Evolutionary conservation across 2,113 vertebrate species (phyloP).

Genomic region (Propithecus coquereli): DNA sequence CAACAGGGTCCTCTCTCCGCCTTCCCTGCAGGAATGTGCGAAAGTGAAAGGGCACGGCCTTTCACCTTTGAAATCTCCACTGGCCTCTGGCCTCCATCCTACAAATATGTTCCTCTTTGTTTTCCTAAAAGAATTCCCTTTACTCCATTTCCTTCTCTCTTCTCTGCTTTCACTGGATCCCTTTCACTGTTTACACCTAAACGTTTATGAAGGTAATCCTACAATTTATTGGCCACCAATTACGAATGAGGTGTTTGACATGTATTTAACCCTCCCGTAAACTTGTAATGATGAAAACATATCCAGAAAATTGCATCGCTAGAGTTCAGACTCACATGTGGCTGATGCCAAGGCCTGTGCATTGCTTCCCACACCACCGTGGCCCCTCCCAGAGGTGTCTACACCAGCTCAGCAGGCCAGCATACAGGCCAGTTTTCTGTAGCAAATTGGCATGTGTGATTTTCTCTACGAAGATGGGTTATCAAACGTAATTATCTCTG

Average conservation of each 20-base stretch:
- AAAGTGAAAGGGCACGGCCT: neutral
- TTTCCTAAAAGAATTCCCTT: neutral
- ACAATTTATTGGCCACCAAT: neutral
- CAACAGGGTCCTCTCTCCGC: neutral
- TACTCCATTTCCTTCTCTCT: neutral
- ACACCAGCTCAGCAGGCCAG: neutral
- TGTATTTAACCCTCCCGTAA: neutral
- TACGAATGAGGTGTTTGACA: neutral
- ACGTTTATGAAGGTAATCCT: neutral
- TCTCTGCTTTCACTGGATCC: neutral
- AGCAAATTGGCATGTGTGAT: neutral
- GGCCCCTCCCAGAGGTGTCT: neutral
- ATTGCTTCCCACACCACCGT: neutral
- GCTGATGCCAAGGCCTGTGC: neutral
- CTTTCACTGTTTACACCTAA: neutral
- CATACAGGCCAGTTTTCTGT: neutral
- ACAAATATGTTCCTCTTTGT: neutral
- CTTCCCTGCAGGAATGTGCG: neutral
- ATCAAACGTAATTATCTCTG: neutral
- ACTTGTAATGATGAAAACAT: neutral
- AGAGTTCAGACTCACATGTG: neutral
- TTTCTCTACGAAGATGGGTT: neutral
- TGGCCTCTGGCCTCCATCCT: neutral
- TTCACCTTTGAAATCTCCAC: conserved; percentile 23
- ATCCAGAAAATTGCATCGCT: neutral